A percentile compares a stretch with the other conserved stretches of the same genome.
Evolutionary conservation across 2,113 vertebrate species (phyloP).

Genomic region (Amblyornis subalaris): DNA sequence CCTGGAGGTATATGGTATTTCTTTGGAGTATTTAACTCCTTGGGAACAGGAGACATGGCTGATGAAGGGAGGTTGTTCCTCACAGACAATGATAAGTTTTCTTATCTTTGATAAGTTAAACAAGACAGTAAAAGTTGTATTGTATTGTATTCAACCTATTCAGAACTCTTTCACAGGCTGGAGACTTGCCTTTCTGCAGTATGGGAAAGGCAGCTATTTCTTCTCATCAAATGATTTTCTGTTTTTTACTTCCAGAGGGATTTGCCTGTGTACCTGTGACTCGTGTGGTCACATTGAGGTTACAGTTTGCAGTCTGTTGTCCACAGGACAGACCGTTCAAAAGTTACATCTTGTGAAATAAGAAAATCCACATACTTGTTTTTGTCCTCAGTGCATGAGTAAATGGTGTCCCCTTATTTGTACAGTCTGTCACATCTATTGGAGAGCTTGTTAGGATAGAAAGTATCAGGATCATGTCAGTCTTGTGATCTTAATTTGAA

Average conservation of each 20-base stretch:
- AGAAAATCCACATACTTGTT: not conserved
- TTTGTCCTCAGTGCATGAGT: not conserved
- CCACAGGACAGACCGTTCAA: not conserved
- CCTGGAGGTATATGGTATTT: not conserved
- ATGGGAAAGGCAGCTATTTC: not conserved
- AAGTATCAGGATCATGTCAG: not conserved
- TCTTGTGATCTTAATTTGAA: not conserved
- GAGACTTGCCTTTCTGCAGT: not conserved
- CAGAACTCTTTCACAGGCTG: accelerated
- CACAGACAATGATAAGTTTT: not conserved
- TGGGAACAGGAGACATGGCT: not conserved
- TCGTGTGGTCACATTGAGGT: not conserved
- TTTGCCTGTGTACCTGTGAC: not conserved
- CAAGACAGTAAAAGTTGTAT: not conserved
- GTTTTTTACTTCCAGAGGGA: not conserved
- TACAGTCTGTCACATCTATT: not conserved
- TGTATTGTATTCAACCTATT: accelerated
- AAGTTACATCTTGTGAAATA: not conserved
- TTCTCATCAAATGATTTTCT: not conserved
- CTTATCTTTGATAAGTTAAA: not conserved
- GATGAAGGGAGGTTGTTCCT: not conserved
- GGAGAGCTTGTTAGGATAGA: not conserved
- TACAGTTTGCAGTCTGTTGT: not conserved
- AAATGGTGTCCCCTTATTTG: not conserved
- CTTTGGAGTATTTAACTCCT: not conserved